These are phyloP conservation scores for Helicoverpa zea DNA, from an alignment of 1,140 invertebrate species.

Conservation along the genomic window DNA sequence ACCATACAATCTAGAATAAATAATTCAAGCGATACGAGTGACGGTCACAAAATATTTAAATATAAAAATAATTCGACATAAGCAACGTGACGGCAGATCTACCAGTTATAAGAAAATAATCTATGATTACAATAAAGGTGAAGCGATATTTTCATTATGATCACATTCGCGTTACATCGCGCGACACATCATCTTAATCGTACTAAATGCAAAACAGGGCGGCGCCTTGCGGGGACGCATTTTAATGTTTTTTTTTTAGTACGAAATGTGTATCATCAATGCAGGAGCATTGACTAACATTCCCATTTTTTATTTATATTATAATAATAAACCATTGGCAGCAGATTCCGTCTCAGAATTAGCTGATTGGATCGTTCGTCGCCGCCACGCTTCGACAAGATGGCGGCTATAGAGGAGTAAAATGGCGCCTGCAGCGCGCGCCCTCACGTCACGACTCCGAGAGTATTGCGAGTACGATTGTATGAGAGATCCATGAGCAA, in stretches of 20 bases:
- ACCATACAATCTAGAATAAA: slow-evolving; percentile 72
- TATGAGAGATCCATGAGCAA: slow-evolving; percentile 58
- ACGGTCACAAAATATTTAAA: slow-evolving; percentile 65
- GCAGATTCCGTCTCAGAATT: slow-evolving; percentile 72
- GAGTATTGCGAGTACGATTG: slow-evolving; percentile 66
- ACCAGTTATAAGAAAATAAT: slow-evolving; percentile 70
- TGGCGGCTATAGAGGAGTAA: slow-evolving; percentile 55
- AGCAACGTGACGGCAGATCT: slow-evolving; percentile 74
- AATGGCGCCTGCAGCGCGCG: slow-evolving; percentile 66
- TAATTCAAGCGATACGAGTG: slow-evolving; percentile 69
- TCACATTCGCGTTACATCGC: slow-evolving; percentile 72
- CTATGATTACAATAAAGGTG: slow-evolving; percentile 73
- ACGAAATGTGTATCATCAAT: slow-evolving; percentile 77
- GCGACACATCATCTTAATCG: slow-evolving; percentile 74
- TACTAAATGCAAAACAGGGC: slow-evolving; percentile 76
- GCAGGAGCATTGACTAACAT: slow-evolving; percentile 72
- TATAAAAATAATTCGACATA: slow-evolving; percentile 63
- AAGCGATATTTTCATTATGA: slow-evolving; percentile 78
- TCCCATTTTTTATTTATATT: slow-evolving; percentile 69
- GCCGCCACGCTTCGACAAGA: slow-evolving; percentile 69
- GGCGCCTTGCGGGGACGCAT: slow-evolving; percentile 55
- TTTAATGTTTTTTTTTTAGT: slow-evolving; percentile 66
- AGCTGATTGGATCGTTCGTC: slow-evolving; percentile 76
- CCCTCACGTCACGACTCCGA: slow-evolving; percentile 53
- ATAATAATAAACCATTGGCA: slow-evolving; percentile 64